Conservation (phyloP, 2,888 invertebrate genomes). For the Orthosia cruda region DNA sequence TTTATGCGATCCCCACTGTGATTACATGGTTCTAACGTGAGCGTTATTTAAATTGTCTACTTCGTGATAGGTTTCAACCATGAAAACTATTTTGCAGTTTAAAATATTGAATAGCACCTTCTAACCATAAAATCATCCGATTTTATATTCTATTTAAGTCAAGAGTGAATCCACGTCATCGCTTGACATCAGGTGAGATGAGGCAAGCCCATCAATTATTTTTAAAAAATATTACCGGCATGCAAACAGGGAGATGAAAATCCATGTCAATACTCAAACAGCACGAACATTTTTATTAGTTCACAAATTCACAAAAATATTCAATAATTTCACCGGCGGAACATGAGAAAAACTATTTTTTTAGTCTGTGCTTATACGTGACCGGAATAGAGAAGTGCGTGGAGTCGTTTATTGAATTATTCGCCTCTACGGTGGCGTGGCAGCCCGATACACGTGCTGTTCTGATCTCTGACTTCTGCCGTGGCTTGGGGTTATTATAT, state of each 20-base stretch:
- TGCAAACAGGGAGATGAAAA: not conserved
- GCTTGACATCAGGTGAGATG: no score
- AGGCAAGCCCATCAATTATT: no score
- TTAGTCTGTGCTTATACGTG: slow-evolving; percentile 57
- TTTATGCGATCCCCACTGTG: not conserved
- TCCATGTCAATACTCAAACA: not conserved
- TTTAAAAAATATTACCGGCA: not conserved
- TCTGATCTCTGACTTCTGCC: slow-evolving; percentile 49
- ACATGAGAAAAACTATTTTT: slow-evolving; percentile 57
- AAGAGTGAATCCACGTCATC: no score
- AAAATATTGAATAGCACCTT: not conserved
- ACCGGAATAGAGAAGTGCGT: slow-evolving; percentile 45
- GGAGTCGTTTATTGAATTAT: slow-evolving; percentile 62
- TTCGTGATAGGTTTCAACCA: not conserved
- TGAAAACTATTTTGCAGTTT: not conserved
- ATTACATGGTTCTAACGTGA: not conserved
- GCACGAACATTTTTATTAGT: slow-evolving; percentile 21
- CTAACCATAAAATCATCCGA: not conserved
- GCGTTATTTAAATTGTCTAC: not conserved
- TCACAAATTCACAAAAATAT: slow-evolving; percentile 57
- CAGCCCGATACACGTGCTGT: slow-evolving; percentile 33
- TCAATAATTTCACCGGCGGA: slow-evolving; percentile 35
- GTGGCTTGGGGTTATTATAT: slow-evolving; percentile 3
- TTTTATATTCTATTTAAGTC: no score
- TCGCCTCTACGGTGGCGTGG: slow-evolving; percentile 7